Base-by-base conservation (phyloP, 1,140 invertebrate genomes). In the Drosophila teissieri region DNA sequence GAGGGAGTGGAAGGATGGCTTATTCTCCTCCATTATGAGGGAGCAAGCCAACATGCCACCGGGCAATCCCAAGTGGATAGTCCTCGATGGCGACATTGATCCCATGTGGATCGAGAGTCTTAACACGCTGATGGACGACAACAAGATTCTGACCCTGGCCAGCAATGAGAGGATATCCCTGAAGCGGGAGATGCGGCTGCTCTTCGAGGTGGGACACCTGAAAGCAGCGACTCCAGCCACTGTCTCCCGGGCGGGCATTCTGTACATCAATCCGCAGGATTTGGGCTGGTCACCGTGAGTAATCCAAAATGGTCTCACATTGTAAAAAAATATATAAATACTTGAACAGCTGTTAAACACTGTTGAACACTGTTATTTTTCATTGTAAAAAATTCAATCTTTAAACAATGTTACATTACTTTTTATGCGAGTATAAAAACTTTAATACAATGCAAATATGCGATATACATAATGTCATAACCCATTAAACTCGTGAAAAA, bases 91-190 rank as follows among this genome's bases (percentile, higher is more conserved):
- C 36, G 98, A 99, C 91, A 98, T 99, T 84, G 98, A 99, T 94
- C 98, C 98, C 1, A 98, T 98, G 97, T 98, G 97, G 98, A 98
- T 98, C 81, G 97, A 98, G 93, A 98, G 97, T 2, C 94, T 98
- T 0, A 98, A 98, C 84, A 96, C 96, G 3, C 93, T 97, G 11
- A 97, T 97, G 96, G 96, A 97, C 80, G 96, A 97, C 82, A 97
- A 97, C 80, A 97, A 97, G 93, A 95, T 98, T 11, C 92, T 99
- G 55, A 99, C 98, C 0, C 92, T 99, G 73, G 98, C 97, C 3
- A 98, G 97, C 92, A 98, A 98, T 85, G 98, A 99, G 91, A 94
- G 98, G 65, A 99, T 99, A 42, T 97, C 98, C 0, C 91, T 99
- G 37, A 99, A 97, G 1, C 95, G 95, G 37, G 94, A 95, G 0